Evolutionary conservation across 2,888 invertebrate species (phyloP), one percentile per base, ranked within the genome.

Genomic region (Timandra comae): DNA sequence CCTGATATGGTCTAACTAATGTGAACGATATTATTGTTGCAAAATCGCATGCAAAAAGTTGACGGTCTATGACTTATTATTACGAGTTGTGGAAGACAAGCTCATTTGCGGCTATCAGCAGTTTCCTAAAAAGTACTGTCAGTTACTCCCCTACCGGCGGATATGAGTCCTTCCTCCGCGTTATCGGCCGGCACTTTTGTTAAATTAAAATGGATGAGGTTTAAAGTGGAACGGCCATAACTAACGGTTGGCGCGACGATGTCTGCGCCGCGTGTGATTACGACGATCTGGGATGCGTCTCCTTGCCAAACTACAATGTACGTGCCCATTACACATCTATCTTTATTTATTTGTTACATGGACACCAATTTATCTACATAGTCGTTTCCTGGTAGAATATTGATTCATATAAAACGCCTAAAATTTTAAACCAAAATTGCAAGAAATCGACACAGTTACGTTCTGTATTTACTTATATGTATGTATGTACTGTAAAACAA

Each of bases 201-300:
- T 84, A 78, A 80, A 85, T 85, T 85, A 82, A 76, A 82, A 85
- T 82, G 79, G 81, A 85, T 81, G 84, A 82, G 78, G 74, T 77
- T 80, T 84, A 81, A 84, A 85, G 80, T 85, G 84, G 82, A 71
- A 73, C 76, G 72, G 68, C 70, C 71, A 70, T 80, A 81, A 80
- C 79, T 79, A 75, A 79, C 79, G 64, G 81, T 79, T 79, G 76
- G 64, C 65, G 69, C 61, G 64, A 52, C 71, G 73, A 29, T 35
- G 41, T 43, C 45, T 43, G 35, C 40, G 29, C 29, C 28, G 36
- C 41, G 26, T 42, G 27, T 31, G 23, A 48, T 45, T 45, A 37
- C 42, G 29, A 16, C 37, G 27, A 41, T 9, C 28, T 35, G 37
- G 41, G 36, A 38, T 37, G 33, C 39, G 41, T 34, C 38, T 41